phyloP scores from a whole-genome alignment of 1,140 invertebrate genomes.

The Limonius californicus region DNA sequence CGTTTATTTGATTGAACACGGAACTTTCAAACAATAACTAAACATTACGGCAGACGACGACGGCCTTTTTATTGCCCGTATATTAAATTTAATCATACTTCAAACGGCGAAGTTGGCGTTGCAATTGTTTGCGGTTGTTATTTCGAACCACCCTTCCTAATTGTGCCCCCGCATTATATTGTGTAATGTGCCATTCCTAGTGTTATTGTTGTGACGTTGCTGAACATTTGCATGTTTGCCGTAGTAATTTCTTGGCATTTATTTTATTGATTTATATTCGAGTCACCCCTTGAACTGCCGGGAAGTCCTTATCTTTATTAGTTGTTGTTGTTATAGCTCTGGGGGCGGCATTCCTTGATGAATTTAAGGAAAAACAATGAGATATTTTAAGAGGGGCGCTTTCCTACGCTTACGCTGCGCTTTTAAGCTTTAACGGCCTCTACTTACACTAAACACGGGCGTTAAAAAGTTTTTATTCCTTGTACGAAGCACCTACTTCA shows the following conservation, averaged over 20 bases:
- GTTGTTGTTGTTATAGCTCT: background rate
- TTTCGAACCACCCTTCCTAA: slow-evolving; percentile 12
- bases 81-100: slow-evolving; percentile 13
- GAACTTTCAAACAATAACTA: background rate
- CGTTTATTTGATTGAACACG: slow-evolving; percentile 1
- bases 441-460: no score
- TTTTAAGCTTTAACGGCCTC: no score
- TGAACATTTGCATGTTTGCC: slow-evolving; percentile 9
- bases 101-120: slow-evolving; percentile 7
- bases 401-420: no score
- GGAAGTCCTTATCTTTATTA: slow-evolving; percentile 10
- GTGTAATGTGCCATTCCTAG: slow-evolving; percentile 8
- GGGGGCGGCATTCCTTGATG: no score
- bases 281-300: background rate
- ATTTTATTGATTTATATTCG: slow-evolving; percentile 6
- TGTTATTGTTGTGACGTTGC: slow-evolving; percentile 12
- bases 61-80: slow-evolving; percentile 3
- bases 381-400: no score
- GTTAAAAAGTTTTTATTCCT: no score
- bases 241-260: slow-evolving; percentile 9
- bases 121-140: slow-evolving; percentile 14
- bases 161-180: slow-evolving; percentile 11
- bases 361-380: no score
- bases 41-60: background rate
- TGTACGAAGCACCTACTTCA: no score